Base-by-base conservation (phyloP, 2,797 vertebrate species). In the Enteromius argenteus region DNA sequence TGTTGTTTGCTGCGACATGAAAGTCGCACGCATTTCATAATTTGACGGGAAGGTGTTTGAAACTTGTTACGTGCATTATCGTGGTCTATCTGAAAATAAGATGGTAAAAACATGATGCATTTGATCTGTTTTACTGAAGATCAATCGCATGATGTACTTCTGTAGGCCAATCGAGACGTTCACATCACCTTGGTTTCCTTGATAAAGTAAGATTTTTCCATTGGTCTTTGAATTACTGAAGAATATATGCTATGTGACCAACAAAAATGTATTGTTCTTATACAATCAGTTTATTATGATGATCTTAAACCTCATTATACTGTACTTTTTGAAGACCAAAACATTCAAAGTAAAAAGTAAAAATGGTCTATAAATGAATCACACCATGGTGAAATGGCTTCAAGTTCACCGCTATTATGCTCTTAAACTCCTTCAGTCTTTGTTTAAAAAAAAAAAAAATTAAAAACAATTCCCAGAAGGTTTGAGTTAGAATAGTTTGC, bases 11-110 rank as follows among this genome's bases (percentile, higher is more conserved):
- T 15, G 64, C 2, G 19, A 69, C 64, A 78, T 69, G 35, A 83
- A 84, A 77, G 37, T 84, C 19, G 9, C 27, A n/a, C 17, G 30
- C 58, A 30, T 74, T 82, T 82, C 21, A 68, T 56, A 21, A 76
- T 76, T 75, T 49, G 60, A 76, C 7, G 3, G 32, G n/a, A 75
- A 53, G 10, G n/a, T 37, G 30, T 66, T 64, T 64, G 8, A 14
- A 66, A 53, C 1, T 46, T 23, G 14, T 4, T 62, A 30, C 2
- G 1, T 46, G 27, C 56, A 15, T 49, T 72, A 73, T 37, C 21
- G 0, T 60, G 4, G 27, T 32, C 23, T 42, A 19, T n/a, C 51
- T 58, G 39, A 72, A 60, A 35, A 73, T 46, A 30, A 44, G 2
- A 10, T 60, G 39, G 37, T 0, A 46, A 27, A 37, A 56, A 56